Evolutionary conservation across 2,888 invertebrate species (phyloP).

Genomic region (Galeruca laticollis): DNA sequence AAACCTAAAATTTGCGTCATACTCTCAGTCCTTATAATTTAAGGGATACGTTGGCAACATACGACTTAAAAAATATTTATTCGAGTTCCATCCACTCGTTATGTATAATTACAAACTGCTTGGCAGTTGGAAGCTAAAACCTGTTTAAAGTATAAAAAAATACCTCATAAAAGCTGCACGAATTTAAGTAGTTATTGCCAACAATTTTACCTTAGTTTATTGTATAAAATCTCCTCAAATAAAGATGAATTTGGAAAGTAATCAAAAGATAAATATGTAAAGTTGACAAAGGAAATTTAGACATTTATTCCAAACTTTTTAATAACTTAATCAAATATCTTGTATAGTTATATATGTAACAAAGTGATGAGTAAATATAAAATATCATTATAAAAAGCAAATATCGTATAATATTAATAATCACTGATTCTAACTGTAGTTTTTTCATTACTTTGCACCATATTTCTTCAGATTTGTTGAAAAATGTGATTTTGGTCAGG

Average conservation of each 20-base stretch:
- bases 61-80: neutral
- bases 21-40: constrained; percentile 26
- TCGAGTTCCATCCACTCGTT: no score
- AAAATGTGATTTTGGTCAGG: no score
- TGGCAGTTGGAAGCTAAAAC: neutral
- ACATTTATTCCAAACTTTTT: neutral
- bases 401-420: no score
- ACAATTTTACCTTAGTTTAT: neutral
- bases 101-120: constrained; percentile 1
- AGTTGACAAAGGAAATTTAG: neutral
- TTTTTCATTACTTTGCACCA: no score
- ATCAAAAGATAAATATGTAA: neutral
- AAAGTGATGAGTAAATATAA: neutral
- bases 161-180: neutral
- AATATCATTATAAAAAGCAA: no score
- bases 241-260: neutral
- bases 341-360: neutral
- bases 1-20: constrained; percentile 5
- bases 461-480: no score
- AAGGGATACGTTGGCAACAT: neutral
- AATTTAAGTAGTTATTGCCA: neutral
- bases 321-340: no score
- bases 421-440: no score
- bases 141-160: neutral
- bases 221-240: neutral